phyloP scores from a whole-genome alignment of 2,113 vertebrate species.

The Tichodroma muraria region DNA sequence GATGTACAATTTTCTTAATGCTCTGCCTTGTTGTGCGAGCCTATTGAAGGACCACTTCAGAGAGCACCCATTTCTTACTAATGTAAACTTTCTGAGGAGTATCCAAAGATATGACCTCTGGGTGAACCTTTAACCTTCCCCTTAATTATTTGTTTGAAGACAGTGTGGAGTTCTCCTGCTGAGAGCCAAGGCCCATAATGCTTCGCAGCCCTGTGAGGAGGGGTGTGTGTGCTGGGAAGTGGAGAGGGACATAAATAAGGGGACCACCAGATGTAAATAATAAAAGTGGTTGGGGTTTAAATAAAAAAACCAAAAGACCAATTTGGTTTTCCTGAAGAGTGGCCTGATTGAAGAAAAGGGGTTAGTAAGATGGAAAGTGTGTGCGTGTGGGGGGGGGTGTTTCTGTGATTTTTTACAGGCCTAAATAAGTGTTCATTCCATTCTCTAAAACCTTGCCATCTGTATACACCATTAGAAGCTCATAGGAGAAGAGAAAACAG shows the following conservation, averaged over 20 bases:
- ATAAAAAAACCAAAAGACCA: constrained; percentile 64
- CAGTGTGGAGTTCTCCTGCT: constrained; percentile 95
- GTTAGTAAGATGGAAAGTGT: constrained; percentile 54
- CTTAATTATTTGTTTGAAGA: constrained; percentile 99
- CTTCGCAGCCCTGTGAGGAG: constrained; percentile 73
- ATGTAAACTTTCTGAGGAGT: constrained; percentile 94
- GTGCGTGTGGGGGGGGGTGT: neutral
- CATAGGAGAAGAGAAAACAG: constrained; percentile 82
- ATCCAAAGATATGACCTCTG: constrained; percentile 95
- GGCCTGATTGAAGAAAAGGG: constrained; percentile 59
- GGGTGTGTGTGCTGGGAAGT: constrained; percentile 66
- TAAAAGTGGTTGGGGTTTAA: constrained; percentile 80
- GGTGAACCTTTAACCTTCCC: constrained; percentile 93
- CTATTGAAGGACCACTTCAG: constrained; percentile 70
- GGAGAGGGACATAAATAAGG: constrained; percentile 84
- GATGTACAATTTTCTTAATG: constrained; percentile 61
- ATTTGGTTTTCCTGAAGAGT: constrained; percentile 68
- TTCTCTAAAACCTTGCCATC: constrained; percentile 79
- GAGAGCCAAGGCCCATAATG: constrained; percentile 83
- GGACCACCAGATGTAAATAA: constrained; percentile 95
- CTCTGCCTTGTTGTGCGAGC: constrained; percentile 61
- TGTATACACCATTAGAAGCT: constrained; percentile 87
- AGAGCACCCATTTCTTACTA: constrained; percentile 72
- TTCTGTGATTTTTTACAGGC: constrained; percentile 61
- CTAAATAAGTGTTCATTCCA: constrained; percentile 63